Percentiles rank a stretch among this genome's conserved stretches.
These are phyloP conservation scores for Galaxea fascicularis DNA, from an alignment of 92 coral and sea anemone species.

Conservation along the genomic window DNA sequence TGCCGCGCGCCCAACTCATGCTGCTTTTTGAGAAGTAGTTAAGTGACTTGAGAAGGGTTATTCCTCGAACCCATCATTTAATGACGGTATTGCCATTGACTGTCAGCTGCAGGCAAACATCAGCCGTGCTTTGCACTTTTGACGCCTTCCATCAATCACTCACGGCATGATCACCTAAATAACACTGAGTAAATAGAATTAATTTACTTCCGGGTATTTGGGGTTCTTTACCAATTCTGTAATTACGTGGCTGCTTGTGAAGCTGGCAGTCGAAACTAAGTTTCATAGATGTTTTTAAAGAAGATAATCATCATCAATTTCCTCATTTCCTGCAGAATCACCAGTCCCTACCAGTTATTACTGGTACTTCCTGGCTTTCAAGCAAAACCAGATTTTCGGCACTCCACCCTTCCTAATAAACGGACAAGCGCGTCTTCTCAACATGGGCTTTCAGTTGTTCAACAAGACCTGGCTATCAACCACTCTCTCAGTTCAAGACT, in stretches of 20 bases:
- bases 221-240: not conserved
- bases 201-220: not conserved
- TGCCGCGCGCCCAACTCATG: too few species aligned
- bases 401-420: constrained; percentile 72
- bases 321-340: constrained; percentile 63
- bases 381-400: constrained; percentile 74
- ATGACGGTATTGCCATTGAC: too few species aligned
- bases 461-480: constrained; percentile 75
- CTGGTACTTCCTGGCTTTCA: constrained; percentile 91
- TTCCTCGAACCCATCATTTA: too few species aligned
- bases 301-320: not conserved
- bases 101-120: too few species aligned
- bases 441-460: constrained; percentile 81
- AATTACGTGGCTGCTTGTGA: not conserved
- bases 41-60: too few species aligned
- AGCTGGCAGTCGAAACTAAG: not conserved
- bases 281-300: not conserved
- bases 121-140: too few species aligned
- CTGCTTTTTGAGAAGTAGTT: too few species aligned
- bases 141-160: not conserved
- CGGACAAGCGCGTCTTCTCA: constrained; percentile 74
- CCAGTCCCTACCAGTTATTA: constrained; percentile 90
- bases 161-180: too few species aligned
- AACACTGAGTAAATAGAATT: not conserved
- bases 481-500: constrained; percentile 64